Evolutionary conservation across 37 sponge, comb jelly and placozoan genomes (phyloP), one percentile per base, ranked within the genome.

Genomic region (Chondrosia reniformis): DNA sequence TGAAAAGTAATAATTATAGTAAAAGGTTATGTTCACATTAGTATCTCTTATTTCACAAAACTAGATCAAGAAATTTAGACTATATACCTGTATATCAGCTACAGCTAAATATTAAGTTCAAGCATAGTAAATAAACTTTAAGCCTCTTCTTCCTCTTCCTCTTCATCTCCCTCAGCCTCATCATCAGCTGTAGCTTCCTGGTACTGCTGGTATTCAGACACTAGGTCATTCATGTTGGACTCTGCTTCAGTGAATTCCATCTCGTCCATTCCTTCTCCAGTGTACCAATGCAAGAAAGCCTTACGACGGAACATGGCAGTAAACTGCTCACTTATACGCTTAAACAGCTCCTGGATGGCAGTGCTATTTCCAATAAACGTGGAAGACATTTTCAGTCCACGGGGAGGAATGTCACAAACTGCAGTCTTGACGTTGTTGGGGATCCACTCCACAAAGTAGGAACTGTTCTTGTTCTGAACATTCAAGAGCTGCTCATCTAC

Each of bases 371-470:
- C 99, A 80, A 98, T 93, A 84, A 98, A 98, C 55, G 99, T 98
- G 66, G 92, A 89, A 73, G 94, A 83, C 99, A 98, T 98, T 88
- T 98, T 98, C 55, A 98, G 88, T 42, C 99, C 99, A 81, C 96
- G 87, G 76, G 97, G 97, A 45, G 99, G 96, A 59, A 98, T 95
- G 78, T 98, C 99, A 45, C 99, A 98, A 25, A 98, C 99, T 44
- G 99, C 99, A 37, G 99, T 98, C 92, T 98, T 98, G 75, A 98
- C 99, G 77, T 98, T 98, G 96, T 98, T 98, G 79, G 99, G 99
- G 86, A 98, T 98, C 99, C 99, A 98, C 54, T 98, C 99, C 9
- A 98, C 99, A 66, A 98, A 98, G 92, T 98, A 98, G 83, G 90
- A 89, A 88, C 99, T 98, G 99, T 98, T 98, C 87, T 98, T 98